Evolutionary conservation across 2,113 vertebrate genomes (phyloP).

Genomic region (Cygnus buccinator): DNA sequence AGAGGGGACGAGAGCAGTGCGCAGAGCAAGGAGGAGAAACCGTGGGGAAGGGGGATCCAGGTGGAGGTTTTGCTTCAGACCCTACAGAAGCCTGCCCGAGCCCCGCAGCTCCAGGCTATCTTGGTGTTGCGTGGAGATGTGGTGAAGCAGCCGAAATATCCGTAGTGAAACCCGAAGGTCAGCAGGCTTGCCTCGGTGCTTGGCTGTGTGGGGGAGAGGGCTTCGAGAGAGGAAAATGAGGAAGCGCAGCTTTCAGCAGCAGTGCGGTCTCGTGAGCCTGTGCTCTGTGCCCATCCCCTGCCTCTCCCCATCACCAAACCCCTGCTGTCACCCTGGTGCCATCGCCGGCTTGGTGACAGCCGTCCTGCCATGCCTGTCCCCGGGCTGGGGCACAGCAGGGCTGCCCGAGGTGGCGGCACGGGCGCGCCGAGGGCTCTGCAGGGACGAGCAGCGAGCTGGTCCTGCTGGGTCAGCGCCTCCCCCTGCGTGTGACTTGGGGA

Average conservation of each 20-base stretch:
- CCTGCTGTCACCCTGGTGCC: no score
- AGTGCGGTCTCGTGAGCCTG: neutral
- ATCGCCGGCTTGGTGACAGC: no score
- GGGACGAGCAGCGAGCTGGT: neutral
- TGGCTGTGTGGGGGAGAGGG: neutral
- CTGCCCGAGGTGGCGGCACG: rapidly evolving
- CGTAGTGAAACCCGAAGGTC: rapidly evolving
- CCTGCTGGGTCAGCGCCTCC: neutral
- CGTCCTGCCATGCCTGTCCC: no score
- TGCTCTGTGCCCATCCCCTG: neutral
- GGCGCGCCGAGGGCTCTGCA: no score
- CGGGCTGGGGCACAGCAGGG: neutral
- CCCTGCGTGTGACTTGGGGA: rapidly evolving
- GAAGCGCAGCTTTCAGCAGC: neutral
- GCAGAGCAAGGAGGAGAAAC: neutral
- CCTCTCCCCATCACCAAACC: neutral
- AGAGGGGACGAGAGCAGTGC: neutral
- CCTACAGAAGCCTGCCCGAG: rapidly evolving
- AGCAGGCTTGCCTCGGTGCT: rapidly evolving
- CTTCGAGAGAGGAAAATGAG: neutral
- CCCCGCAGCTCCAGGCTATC: neutral
- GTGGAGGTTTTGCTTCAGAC: neutral
- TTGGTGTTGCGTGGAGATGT: neutral
- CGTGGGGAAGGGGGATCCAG: rapidly evolving
- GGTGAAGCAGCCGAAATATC: neutral